These are phyloP conservation scores for Spialia ferax DNA, from an alignment of 2,888 invertebrate genomes.

Conservation along the genomic window DNA sequence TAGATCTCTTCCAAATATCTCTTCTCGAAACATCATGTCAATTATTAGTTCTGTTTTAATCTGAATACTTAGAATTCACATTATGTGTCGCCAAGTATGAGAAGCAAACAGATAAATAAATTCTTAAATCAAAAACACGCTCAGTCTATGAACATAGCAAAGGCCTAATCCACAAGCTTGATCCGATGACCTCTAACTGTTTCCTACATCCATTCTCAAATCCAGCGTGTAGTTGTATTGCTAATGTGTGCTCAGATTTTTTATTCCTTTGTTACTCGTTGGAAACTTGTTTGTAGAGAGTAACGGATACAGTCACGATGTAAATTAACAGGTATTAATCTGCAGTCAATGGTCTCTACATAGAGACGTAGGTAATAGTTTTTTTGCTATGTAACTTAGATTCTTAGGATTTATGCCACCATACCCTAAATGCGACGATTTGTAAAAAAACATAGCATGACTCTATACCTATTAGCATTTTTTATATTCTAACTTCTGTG, in stretches of 20 bases:
- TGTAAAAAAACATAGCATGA: no score
- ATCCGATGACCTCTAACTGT: slow-evolving; percentile 54
- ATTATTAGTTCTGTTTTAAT: no score
- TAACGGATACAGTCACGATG: slow-evolving; percentile 33
- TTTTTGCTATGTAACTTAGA: neutral
- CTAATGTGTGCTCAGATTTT: slow-evolving; percentile 23
- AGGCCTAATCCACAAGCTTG: slow-evolving; percentile 7
- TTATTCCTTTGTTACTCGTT: slow-evolving; percentile 25
- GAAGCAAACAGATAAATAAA: no score
- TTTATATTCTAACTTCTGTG: no score
- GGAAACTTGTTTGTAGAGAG: slow-evolving; percentile 26
- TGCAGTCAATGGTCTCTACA: slow-evolving; percentile 18
- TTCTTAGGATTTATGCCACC: no score
- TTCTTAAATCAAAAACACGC: slow-evolving; percentile 12
- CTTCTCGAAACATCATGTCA: no score
- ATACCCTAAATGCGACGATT: no score
- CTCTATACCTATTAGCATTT: no score
- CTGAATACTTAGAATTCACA: no score
- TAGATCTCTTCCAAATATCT: no score
- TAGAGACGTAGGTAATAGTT: neutral
- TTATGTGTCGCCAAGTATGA: no score
- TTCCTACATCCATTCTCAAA: slow-evolving; percentile 49
- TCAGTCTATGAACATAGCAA: slow-evolving; percentile 9
- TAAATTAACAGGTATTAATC: slow-evolving; percentile 27
- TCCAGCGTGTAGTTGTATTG: slow-evolving; percentile 56